These are phyloP conservation scores for Thalpophila matura DNA, from an alignment of 2,888 invertebrate species.

Conservation along the genomic window DNA sequence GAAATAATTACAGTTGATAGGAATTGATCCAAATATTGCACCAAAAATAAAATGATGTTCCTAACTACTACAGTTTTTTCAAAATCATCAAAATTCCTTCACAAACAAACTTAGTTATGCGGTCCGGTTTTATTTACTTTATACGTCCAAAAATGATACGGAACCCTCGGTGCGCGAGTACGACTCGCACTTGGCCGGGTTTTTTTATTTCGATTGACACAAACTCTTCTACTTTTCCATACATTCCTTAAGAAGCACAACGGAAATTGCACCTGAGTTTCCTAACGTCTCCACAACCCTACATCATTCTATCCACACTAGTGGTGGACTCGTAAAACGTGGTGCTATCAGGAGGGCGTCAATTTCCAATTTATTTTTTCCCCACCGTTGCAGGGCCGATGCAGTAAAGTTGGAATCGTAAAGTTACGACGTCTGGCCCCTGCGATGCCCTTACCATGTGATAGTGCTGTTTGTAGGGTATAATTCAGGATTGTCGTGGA, in stretches of 20 bases:
- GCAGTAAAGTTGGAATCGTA: slow-evolving; percentile 87
- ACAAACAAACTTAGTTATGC: too few species aligned
- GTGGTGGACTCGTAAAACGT: slow-evolving; percentile 58
- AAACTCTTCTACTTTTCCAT: background rate
- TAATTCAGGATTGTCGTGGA: slow-evolving; percentile 30
- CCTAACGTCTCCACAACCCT: slow-evolving; percentile 31
- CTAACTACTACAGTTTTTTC: too few species aligned
- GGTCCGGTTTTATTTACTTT: too few species aligned
- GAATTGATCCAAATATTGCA: too few species aligned
- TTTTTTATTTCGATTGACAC: background rate
- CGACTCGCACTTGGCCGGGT: too few species aligned
- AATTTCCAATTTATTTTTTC: slow-evolving; percentile 89
- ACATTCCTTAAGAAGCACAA: background rate
- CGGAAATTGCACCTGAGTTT: slow-evolving; percentile 27
- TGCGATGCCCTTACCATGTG: slow-evolving; percentile 76
- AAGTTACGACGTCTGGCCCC: slow-evolving; percentile 87
- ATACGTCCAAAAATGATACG: too few species aligned
- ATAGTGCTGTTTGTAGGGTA: slow-evolving; percentile 61
- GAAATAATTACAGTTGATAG: too few species aligned
- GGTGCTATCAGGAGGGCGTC: slow-evolving; percentile 78
- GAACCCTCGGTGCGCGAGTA: too few species aligned
- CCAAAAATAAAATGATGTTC: too few species aligned
- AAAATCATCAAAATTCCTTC: too few species aligned
- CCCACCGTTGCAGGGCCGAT: slow-evolving; percentile 85
- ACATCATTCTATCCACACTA: slow-evolving; percentile 55